phyloP scores from a whole-genome alignment of 1,140 invertebrate genomes.

The Heliothis subflexa region DNA sequence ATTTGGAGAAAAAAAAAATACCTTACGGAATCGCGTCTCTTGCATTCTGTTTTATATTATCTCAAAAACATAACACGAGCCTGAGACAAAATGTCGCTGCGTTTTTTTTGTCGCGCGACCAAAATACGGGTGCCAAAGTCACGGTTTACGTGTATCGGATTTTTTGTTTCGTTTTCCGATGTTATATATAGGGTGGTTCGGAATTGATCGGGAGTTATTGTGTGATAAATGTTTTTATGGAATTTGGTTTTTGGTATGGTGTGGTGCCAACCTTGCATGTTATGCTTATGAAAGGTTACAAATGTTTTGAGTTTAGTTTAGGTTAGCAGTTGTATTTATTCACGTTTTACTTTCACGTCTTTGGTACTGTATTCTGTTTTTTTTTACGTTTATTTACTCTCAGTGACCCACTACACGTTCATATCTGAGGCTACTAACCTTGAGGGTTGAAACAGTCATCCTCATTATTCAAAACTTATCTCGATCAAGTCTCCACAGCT shows the following conservation, averaged over 20 bases:
- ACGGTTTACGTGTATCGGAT: constrained; percentile 48
- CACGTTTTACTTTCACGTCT: too few species aligned
- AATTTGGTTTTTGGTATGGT: background rate
- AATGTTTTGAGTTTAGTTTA: too few species aligned
- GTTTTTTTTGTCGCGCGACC: constrained; percentile 48
- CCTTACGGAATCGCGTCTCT: constrained; percentile 62
- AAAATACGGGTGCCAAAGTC: constrained; percentile 53
- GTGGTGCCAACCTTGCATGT: background rate
- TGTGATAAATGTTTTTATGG: background rate
- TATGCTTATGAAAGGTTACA: background rate
- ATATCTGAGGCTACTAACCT: too few species aligned
- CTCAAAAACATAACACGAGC: constrained; percentile 73
- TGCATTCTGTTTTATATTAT: constrained; percentile 75
- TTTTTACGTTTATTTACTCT: too few species aligned
- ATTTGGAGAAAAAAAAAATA: constrained; percentile 60
- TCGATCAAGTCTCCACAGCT: background rate
- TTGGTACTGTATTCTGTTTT: too few species aligned
- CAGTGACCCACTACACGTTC: too few species aligned
- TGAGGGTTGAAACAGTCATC: too few species aligned
- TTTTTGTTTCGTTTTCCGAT: constrained; percentile 30
- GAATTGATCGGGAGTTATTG: constrained; percentile 10
- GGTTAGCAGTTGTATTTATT: too few species aligned
- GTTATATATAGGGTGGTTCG: constrained; percentile 20
- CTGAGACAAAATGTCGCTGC: constrained; percentile 56
- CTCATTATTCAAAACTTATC: background rate